Evolutionary conservation across 2,113 vertebrate genomes (phyloP).

Genomic region (Raja brachyura): DNA sequence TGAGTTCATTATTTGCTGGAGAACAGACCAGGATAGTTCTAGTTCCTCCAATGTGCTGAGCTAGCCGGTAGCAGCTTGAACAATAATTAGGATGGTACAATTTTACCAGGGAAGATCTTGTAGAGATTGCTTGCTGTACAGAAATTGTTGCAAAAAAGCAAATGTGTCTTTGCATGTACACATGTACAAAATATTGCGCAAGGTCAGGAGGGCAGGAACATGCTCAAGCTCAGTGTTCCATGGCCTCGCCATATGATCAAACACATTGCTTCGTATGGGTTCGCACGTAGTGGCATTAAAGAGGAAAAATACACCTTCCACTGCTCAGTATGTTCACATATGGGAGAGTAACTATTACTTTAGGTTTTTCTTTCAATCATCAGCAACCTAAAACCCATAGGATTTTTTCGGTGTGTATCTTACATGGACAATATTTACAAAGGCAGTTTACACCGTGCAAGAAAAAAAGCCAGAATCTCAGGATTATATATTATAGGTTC

Average conservation of each 20-base stretch:
- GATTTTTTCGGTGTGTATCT: background rate
- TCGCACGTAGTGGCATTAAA: background rate
- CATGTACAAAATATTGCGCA: too few species aligned
- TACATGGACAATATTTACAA: conserved; percentile 12
- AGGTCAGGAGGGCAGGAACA: background rate
- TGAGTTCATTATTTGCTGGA: background rate
- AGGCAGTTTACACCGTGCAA: conserved; percentile 1
- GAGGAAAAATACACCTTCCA: background rate
- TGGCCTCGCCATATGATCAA: background rate
- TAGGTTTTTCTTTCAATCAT: background rate
- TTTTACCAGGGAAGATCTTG: background rate
- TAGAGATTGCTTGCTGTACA: background rate
- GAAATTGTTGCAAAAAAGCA: background rate
- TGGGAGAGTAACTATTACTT: background rate
- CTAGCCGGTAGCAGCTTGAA: background rate
- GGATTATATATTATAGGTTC: conserved; percentile 18
- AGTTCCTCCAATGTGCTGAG: background rate
- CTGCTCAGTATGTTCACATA: background rate
- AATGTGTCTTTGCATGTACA: background rate
- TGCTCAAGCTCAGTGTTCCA: background rate
- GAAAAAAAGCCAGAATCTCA: background rate
- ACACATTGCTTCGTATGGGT: background rate
- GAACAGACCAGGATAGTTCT: background rate
- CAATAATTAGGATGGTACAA: background rate
- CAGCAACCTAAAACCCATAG: background rate